Percentiles rank a stretch among this genome's conserved stretches.
Evolutionary conservation across 2,113 vertebrate species (phyloP).

Genomic region (Nothobranchius furzeri): DNA sequence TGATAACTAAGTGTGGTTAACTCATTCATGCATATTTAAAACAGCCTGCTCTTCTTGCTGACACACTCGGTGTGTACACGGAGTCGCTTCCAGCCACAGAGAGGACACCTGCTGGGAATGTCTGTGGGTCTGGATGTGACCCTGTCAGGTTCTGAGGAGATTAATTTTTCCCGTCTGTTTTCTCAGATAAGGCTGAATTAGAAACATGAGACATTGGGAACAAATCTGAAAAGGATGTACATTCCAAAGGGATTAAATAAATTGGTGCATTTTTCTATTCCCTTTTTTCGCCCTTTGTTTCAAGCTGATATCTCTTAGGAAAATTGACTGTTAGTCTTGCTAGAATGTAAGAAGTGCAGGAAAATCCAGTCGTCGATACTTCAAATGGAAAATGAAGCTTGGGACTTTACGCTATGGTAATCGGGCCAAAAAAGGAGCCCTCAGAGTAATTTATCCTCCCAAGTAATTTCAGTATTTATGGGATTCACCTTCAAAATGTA

Average conservation of each 20-base stretch:
- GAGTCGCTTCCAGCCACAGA: slow-evolving; percentile 21
- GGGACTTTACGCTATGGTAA: slow-evolving; percentile 61
- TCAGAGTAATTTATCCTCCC: slow-evolving; percentile 75
- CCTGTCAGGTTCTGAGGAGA: slow-evolving; percentile 68
- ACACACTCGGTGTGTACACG: too few relatives aligned
- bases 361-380: slow-evolving; percentile 34
- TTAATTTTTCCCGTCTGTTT: slow-evolving; percentile 74
- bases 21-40: slow-evolving; percentile 24
- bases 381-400: slow-evolving; percentile 51
- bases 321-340: slow-evolving; percentile 33
- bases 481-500: slow-evolving; percentile 82
- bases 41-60: slow-evolving; percentile 17
- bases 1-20: slow-evolving; percentile 15
- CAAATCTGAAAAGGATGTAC: slow-evolving; percentile 65
- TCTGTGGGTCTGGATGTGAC: slow-evolving; percentile 66
- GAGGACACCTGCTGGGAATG: slow-evolving; percentile 62
- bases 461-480: slow-evolving; percentile 80
- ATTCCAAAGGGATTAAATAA: slow-evolving; percentile 72
- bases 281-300: slow-evolving; percentile 71
- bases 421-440: slow-evolving; percentile 39
- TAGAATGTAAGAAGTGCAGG: slow-evolving; percentile 30
- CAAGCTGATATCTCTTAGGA: slow-evolving; percentile 43
- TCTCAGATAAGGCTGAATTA: slow-evolving; percentile 64
- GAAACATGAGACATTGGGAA: slow-evolving; percentile 43
- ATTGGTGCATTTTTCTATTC: slow-evolving; percentile 59